Evolutionary conservation across 1,140 invertebrate genomes (phyloP), one percentile per base, ranked within the genome.

Genomic region (Zaprionus taronus): DNA sequence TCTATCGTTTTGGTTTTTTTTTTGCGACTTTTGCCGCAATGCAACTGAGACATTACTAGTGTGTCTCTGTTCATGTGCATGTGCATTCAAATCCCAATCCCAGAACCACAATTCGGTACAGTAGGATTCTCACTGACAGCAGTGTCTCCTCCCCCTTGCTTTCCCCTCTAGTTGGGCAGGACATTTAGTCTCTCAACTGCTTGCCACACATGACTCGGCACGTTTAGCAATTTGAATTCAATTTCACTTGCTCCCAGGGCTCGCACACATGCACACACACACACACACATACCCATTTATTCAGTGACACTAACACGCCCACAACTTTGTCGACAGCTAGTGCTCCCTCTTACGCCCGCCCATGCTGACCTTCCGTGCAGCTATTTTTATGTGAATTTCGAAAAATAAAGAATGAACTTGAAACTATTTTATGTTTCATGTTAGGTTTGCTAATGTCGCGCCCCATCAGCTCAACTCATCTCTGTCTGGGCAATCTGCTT

Each of bases 151-250:
- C n/a, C 5, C 6, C 20, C 44, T 7, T 36, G 0, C 12, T 4
- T 12, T 20, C 9, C 31, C 31, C 20, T 47, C 20, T n/a, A 4
- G 34, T 34, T 34, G 57, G 28, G 12, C 66, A 63, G 68, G 72
- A 75, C 60, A 71, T 75, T 75, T 70, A 65, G 53, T 72, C 61
- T 60, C 71, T 49, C 56, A 69, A 44, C 70, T 67, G 38, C 66
- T 73, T 83, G 69, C 70, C 78, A 69, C 75, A 85, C 69, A 76
- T 66, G 76, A 73, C 65, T 68, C 68, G 71, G 83, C 83, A 83
- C 81, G 81, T 84, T 81, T 69, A 73, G 71, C 74, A 81, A 84
- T 87, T 89, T 87, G 84, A 83, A 89, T 89, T 90, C 81, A 89
- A 90, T 87, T 87, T 80, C 72, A 77, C 66, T 67, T 77, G 75